A percentile compares a stretch with the other conserved stretches of the same genome.
Conservation (phyloP, 2,888 invertebrate genomes). For the Cantharis flavilabris region DNA sequence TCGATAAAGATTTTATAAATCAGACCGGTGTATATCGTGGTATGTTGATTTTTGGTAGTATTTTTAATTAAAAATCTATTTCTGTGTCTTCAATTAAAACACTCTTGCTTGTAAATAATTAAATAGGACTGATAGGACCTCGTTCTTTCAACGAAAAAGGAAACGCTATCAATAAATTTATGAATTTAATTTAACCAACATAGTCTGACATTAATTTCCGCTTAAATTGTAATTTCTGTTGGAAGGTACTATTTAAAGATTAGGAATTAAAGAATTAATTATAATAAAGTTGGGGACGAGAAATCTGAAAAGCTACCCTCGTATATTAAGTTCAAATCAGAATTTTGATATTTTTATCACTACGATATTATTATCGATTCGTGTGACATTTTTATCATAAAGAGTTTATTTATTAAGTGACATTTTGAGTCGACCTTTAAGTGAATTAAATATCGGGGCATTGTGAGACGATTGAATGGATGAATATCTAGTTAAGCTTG, state of each 20-base stretch:
- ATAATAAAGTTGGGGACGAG: not conserved
- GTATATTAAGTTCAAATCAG: not conserved
- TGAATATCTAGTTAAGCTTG: not conserved
- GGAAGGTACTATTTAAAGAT: not conserved
- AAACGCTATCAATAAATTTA: not conserved
- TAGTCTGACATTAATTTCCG: not conserved
- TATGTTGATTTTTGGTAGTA: not conserved
- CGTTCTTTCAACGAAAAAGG: not conserved
- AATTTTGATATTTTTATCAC: not conserved
- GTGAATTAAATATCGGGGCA: not conserved
- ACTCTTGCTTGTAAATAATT: not conserved
- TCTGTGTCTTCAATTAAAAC: not conserved
- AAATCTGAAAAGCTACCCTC: too few species aligned
- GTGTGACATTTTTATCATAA: not conserved
- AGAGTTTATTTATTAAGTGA: constrained; percentile 17
- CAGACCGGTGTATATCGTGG: too few species aligned
- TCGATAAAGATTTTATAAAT: not conserved
- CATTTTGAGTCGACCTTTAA: constrained; percentile 20
- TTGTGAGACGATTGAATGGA: not conserved
- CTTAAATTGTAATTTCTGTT: not conserved
- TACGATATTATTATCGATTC: not conserved
- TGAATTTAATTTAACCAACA: not conserved
- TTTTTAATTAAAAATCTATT: not conserved
- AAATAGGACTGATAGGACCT: not conserved
- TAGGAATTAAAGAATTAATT: not conserved